Conservation (phyloP, 2,888 invertebrate genomes). For the Athetis lepigone region DNA sequence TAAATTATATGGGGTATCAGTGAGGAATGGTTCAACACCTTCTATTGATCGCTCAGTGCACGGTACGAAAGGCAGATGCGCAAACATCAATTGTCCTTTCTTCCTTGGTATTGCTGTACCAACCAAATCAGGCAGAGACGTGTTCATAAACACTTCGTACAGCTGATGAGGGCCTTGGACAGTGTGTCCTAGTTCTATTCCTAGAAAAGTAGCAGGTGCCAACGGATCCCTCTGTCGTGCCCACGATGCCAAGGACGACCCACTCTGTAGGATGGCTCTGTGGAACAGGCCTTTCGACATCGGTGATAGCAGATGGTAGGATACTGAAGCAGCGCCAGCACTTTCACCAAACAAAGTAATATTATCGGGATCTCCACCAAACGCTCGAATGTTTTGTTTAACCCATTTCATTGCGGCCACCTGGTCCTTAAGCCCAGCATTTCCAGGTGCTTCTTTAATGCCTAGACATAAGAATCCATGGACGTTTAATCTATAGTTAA, state of each 20-base stretch:
- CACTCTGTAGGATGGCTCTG: conserved; percentile 69
- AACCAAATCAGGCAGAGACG: conserved; percentile 17
- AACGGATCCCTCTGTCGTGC: conserved; percentile 45
- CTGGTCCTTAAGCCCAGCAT: conserved; percentile 71
- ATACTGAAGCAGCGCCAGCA: conserved; percentile 67
- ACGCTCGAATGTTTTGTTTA: conserved; percentile 64
- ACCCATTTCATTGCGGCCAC: conserved; percentile 71
- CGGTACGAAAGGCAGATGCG: conserved; percentile 14
- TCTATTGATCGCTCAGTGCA: conserved; percentile 33
- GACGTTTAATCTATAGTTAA: conserved; percentile 69
- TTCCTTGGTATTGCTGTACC: conserved; percentile 1
- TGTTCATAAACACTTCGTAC: conserved; percentile 24
- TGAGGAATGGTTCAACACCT: conserved; percentile 49
- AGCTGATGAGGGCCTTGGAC: conserved; percentile 19
- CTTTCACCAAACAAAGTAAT: conserved; percentile 72
- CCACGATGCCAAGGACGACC: conserved; percentile 67
- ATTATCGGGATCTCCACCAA: conserved; percentile 72
- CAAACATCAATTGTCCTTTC: conserved; percentile 16
- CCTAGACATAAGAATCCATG: conserved; percentile 69
- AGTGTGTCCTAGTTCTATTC: conserved; percentile 17
- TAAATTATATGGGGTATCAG: conserved; percentile 42
- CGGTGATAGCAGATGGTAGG: conserved; percentile 65
- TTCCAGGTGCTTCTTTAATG: conserved; percentile 70
- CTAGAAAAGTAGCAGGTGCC: conserved; percentile 10
- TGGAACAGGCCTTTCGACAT: conserved; percentile 69